A percentile compares a stretch with the other conserved stretches of the same genome.
Conservation (phyloP, 92 coral and sea anemone species). For the Scolanthus callimorphus region DNA sequence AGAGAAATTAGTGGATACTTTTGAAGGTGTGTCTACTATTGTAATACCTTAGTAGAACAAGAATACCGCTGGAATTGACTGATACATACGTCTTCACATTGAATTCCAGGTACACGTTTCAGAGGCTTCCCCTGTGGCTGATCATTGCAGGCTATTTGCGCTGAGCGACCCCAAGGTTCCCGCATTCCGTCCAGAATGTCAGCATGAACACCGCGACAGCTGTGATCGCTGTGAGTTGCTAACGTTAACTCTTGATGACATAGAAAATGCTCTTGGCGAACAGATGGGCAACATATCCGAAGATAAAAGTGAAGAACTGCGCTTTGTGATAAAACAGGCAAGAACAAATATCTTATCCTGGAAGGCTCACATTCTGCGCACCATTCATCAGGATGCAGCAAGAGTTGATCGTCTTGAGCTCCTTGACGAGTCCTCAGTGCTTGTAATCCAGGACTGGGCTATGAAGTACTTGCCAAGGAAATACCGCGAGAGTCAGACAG, state of each 20-base stretch:
- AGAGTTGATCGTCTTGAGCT: slow-evolving; percentile 17
- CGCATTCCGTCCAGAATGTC: neutral
- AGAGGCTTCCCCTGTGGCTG: slow-evolving; percentile 7
- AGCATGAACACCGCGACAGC: slow-evolving; percentile 9
- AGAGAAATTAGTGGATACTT: too few species aligned
- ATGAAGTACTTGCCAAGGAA: slow-evolving; percentile 42
- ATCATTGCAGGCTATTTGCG: slow-evolving; percentile 24
- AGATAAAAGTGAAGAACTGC: slow-evolving; percentile 23
- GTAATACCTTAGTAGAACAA: too few species aligned
- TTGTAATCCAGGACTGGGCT: slow-evolving; percentile 36
- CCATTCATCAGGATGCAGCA: slow-evolving; percentile 41
- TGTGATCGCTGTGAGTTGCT: slow-evolving; percentile 17
- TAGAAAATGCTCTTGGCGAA: neutral
- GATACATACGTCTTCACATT: too few species aligned
- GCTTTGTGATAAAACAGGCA: slow-evolving; percentile 24
- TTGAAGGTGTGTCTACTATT: too few species aligned
- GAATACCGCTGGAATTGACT: too few species aligned
- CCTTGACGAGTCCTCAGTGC: slow-evolving; percentile 8
- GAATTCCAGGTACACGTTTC: slow-evolving; percentile 22
- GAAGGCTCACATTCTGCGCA: slow-evolving; percentile 42
- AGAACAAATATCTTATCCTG: slow-evolving; percentile 30
- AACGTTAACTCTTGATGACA: neutral
- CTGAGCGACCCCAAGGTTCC: slow-evolving; percentile 15
- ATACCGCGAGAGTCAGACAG: slow-evolving; percentile 40
- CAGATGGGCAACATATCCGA: slow-evolving; percentile 2